These are phyloP conservation scores for Girardia tigrina DNA, from an alignment of 2,888 invertebrate genomes.

Conservation along the genomic window DNA sequence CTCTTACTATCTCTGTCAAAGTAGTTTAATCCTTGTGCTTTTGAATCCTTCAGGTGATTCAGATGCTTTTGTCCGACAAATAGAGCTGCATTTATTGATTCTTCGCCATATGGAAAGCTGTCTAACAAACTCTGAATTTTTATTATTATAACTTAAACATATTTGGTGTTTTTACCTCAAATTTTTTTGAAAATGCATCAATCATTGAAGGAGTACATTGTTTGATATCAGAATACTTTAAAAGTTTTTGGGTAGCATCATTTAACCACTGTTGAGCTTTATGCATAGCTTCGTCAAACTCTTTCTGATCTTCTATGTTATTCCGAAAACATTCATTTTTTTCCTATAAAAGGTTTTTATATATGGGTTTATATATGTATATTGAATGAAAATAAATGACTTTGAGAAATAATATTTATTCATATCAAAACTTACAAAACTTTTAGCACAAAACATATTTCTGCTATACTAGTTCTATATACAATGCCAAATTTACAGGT, in stretches of 20 bases:
- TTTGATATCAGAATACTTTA: constrained; percentile 9
- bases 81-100: neutral
- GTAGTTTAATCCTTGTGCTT: neutral
- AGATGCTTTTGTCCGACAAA: neutral
- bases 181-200: neutral
- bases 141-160: neutral
- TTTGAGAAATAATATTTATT: no score
- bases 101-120: neutral
- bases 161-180: neutral
- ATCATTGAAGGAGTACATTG: neutral
- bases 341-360: no score
- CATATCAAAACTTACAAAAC: no score
- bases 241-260: neutral
- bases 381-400: no score
- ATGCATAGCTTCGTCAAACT: neutral
- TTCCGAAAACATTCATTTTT: neutral
- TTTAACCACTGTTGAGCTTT: constrained; percentile 1
- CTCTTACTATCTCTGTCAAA: neutral
- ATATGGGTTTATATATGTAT: no score
- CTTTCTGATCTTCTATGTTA: constrained; percentile 2
- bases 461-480: no score
- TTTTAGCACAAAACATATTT: no score
- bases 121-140: neutral
- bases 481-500: no score
- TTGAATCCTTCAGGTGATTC: neutral